Conservation (phyloP, 2,113 vertebrate genomes). For the Gobiocypris rarus region DNA sequence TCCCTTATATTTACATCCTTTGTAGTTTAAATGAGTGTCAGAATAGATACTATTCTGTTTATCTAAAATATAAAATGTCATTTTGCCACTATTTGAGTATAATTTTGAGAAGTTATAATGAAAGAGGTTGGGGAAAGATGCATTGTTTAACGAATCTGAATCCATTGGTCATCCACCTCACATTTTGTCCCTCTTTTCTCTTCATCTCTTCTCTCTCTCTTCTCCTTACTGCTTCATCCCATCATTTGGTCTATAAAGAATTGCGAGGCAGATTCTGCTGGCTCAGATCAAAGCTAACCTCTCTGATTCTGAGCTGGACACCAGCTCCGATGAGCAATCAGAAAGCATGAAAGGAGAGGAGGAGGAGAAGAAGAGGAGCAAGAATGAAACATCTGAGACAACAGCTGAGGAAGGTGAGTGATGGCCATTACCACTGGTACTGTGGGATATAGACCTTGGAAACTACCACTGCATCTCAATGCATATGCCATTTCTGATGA, state of each 20-base stretch:
- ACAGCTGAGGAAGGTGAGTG: constrained; percentile 79
- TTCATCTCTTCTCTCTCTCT: not conserved
- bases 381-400: constrained; percentile 4
- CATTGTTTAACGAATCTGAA: not conserved
- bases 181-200: not conserved
- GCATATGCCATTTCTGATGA: not conserved
- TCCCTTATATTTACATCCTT: not conserved
- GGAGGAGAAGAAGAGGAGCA: constrained; percentile 59
- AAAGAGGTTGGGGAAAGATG: not conserved
- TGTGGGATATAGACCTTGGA: not conserved
- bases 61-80: too few species aligned
- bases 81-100: too few species aligned
- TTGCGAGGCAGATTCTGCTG: constrained; percentile 98
- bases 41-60: not conserved
- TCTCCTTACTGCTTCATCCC: not conserved
- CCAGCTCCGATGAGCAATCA: constrained; percentile 81
- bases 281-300: constrained; percentile 96
- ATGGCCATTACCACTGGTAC: not conserved
- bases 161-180: not conserved
- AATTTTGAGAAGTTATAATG: not conserved
- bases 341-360: constrained; percentile 74
- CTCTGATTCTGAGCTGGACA: constrained; percentile 84
- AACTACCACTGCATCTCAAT: not conserved
- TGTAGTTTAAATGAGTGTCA: not conserved
- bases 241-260: constrained; percentile 83